phyloP scores from a whole-genome alignment of 2,113 vertebrate species.

The Meles meles region DNA sequence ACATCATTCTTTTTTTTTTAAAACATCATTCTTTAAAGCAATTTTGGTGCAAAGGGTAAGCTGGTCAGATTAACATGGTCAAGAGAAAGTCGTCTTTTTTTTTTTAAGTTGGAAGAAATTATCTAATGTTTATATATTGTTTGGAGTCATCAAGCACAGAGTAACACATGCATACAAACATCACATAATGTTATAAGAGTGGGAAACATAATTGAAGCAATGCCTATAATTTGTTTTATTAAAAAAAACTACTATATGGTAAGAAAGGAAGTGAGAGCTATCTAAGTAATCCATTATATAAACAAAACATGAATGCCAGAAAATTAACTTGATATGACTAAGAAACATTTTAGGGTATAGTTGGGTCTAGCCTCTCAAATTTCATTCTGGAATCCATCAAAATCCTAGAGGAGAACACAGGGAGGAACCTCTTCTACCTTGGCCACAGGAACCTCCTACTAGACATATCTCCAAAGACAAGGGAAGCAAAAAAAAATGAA shows the following conservation, averaged over 20 bases:
- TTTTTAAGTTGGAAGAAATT: background rate
- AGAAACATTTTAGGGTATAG: background rate
- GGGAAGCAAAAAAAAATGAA: too few relatives aligned
- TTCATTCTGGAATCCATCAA: background rate
- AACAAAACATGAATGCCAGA: background rate
- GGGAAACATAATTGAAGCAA: background rate
- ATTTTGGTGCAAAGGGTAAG: background rate
- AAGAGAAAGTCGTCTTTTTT: background rate
- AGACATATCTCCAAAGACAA: too few relatives aligned
- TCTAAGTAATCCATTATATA: background rate
- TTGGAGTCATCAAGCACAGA: background rate
- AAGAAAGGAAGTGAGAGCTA: background rate
- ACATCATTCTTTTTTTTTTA: background rate
- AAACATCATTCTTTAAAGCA: background rate
- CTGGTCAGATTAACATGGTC: background rate
- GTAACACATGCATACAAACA: background rate
- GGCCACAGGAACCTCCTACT: too few relatives aligned
- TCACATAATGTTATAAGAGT: background rate
- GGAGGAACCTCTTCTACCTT: too few relatives aligned
- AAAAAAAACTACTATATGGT: background rate
- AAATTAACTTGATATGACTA: background rate
- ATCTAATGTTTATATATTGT: background rate
- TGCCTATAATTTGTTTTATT: background rate
- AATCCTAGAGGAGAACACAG: too few relatives aligned
- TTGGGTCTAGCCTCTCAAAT: background rate